phyloP scores from a whole-genome alignment of 1,140 invertebrate genomes.

The Melanaphis sacchari region DNA sequence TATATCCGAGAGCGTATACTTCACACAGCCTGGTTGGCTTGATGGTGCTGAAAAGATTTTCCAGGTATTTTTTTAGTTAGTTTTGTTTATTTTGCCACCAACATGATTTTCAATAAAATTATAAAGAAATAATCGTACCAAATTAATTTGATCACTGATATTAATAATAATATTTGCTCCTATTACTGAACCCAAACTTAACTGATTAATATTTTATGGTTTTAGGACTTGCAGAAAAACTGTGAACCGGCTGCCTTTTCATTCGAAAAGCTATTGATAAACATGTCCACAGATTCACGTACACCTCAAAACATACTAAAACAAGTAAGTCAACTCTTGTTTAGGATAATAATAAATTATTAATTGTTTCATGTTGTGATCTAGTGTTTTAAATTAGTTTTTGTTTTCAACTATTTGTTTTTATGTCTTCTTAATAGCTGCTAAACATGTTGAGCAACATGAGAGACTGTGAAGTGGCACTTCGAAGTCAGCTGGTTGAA shows the following conservation, averaged over 20 bases:
- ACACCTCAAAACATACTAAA: slow-evolving; percentile 73
- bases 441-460: slow-evolving; percentile 66
- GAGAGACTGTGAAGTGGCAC: slow-evolving; percentile 67
- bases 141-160: neutral
- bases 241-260: slow-evolving; percentile 92
- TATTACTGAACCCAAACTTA: neutral
- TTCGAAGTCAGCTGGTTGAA: slow-evolving; percentile 66
- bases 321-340: slow-evolving; percentile 64
- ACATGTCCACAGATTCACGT: slow-evolving; percentile 76
- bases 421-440: slow-evolving; percentile 63
- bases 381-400: neutral
- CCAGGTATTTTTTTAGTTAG: slow-evolving; percentile 66
- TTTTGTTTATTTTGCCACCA: neutral
- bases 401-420: neutral
- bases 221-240: slow-evolving; percentile 79
- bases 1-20: slow-evolving; percentile 93
- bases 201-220: neutral
- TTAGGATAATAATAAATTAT: neutral
- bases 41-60: slow-evolving; percentile 76
- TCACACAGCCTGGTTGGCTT: slow-evolving; percentile 85
- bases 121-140: neutral
- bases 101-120: neutral
- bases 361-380: no score
- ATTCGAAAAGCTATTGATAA: slow-evolving; percentile 82
- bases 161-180: neutral